Evolutionary conservation across 1,140 invertebrate species (phyloP), one percentile per base, ranked within the genome.

Genomic region (Teleopsis dalmanni): DNA sequence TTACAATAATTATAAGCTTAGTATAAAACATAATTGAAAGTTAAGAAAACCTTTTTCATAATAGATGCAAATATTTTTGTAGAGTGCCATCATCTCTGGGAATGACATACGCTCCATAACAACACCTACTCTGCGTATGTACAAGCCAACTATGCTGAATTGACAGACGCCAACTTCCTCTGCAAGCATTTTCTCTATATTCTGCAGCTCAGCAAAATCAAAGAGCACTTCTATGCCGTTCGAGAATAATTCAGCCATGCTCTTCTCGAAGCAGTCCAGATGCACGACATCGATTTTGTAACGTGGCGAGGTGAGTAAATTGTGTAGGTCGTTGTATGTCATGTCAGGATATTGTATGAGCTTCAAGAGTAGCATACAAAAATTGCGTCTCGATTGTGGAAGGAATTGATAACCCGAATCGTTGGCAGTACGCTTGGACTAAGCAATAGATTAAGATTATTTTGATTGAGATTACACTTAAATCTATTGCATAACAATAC

Each of bases 41-140:
- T 66, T 75, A 2, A 72, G 55, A 73, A 22, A n/a, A 18, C 75
- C 75, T 59, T 71, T 73, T 53, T 80, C 74, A 62, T 82, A 81
- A 54, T 83, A 83, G 3, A 70, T 62, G 57, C 78, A 76, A 51
- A 84, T 82, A 53, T 80, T 78, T 55, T 81, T 78, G 61, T 82
- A 84, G 31, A 87, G 72, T 22, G 74, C 72, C 43, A 83, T 80
- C 21, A 89, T 78, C 75, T 89, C 85, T 25, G 83, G 82, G 72
- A 93, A 92, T 21, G 82, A 80, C 33, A 92, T 71, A 65, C 85
- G 88, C 57, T 91, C 85, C 67, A 91, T 83, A 46, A 84, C 81
- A 3, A 91, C 71, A 46, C 85, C 78, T 61, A 91, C 84, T 58
- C 88, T 75, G 52, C 90, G 76, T 47, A 92, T 75, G 71, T 89